A percentile compares a stretch with the other conserved stretches of the same genome.
Conservation (phyloP, 2,888 invertebrate species). For the Ptychoptera contaminata region DNA sequence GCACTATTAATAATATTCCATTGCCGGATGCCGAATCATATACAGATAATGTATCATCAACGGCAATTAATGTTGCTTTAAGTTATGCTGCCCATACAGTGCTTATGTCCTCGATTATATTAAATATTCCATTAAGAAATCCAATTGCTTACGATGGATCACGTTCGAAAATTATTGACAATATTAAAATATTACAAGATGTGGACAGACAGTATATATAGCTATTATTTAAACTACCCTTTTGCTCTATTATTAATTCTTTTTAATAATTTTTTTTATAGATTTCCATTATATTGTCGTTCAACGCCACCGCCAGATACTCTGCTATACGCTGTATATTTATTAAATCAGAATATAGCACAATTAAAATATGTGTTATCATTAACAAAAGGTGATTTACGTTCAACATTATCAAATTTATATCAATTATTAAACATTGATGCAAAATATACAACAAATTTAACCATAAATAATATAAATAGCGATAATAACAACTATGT, state of each 20-base stretch:
- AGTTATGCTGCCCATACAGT: slow-evolving; percentile 76
- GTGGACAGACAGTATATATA: slow-evolving; percentile 44
- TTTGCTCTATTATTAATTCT: slow-evolving; percentile 3
- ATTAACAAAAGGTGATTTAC: slow-evolving; percentile 17
- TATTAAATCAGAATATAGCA: slow-evolving; percentile 87
- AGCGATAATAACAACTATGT: neutral
- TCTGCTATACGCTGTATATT: slow-evolving; percentile 74
- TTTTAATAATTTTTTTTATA: slow-evolving; percentile 26
- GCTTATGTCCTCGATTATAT: slow-evolving; percentile 62
- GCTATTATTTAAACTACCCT: slow-evolving; percentile 5
- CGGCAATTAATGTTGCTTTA: slow-evolving; percentile 65
- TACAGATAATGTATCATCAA: slow-evolving; percentile 37
- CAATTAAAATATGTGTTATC: slow-evolving; percentile 43
- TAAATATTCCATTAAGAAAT: slow-evolving; percentile 71
- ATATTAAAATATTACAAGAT: slow-evolving; percentile 52
- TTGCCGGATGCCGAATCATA: slow-evolving; percentile 53
- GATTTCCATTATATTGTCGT: slow-evolving; percentile 62
- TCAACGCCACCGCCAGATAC: slow-evolving; percentile 25
- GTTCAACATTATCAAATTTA: slow-evolving; percentile 25
- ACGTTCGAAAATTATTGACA: slow-evolving; percentile 64
- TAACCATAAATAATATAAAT: neutral
- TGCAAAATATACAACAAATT: neutral
- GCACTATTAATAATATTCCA: slow-evolving; percentile 48
- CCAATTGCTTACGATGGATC: slow-evolving; percentile 69
- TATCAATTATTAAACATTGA: slow-evolving; percentile 18